Conservation (phyloP, 2,113 vertebrate species). For the Anas platyrhynchos region DNA sequence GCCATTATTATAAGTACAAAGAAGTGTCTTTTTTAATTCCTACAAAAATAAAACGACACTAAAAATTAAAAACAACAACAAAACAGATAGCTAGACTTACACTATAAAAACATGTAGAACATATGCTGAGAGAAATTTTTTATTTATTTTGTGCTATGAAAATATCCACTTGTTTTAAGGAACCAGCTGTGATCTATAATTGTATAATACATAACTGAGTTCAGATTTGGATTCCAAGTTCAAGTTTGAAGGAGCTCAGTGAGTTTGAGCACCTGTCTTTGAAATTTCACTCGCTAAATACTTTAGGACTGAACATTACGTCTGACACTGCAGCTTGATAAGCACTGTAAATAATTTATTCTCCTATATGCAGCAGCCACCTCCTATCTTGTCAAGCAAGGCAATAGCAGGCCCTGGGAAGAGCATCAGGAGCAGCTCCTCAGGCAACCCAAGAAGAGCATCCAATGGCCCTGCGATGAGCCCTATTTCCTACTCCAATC, state of each 20-base stretch:
- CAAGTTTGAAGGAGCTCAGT: background rate
- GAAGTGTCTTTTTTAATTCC: background rate
- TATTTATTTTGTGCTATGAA: background rate
- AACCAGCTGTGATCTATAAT: background rate
- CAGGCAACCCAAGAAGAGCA: background rate
- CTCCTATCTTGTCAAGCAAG: background rate
- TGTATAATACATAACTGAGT: background rate
- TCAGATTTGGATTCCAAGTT: background rate
- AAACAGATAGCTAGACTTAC: background rate
- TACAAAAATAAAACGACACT: background rate
- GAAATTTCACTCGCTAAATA: background rate
- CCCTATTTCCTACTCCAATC: background rate
- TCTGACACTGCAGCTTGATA: background rate
- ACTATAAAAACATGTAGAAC: background rate
- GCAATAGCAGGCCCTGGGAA: background rate
- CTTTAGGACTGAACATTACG: background rate
- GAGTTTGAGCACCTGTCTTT: background rate
- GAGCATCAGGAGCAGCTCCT: background rate
- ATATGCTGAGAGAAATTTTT: background rate
- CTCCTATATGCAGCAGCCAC: background rate
- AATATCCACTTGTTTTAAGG: background rate
- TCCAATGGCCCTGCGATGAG: accelerated
- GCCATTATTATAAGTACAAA: background rate
- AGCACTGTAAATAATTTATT: background rate
- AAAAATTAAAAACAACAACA: background rate